Evolutionary conservation across 2,888 invertebrate species (phyloP).

Genomic region (Dioctria linearis): DNA sequence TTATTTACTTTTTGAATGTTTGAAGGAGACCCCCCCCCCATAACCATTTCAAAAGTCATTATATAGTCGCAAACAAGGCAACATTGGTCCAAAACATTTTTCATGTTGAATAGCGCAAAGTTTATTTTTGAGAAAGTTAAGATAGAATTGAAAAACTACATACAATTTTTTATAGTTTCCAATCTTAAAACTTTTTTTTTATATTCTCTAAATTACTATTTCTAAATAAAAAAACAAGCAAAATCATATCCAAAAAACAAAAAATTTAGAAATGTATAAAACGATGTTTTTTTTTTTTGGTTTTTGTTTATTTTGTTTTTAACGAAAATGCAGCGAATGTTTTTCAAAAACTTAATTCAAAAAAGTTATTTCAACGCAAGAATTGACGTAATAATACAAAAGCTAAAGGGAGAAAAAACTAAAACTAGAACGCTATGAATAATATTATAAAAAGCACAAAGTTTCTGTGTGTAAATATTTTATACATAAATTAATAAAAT

Average conservation of each 20-base stretch:
- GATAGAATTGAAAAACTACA: no score
- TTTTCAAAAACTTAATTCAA: not conserved
- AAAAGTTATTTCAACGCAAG: conserved; percentile 18
- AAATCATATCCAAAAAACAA: not conserved
- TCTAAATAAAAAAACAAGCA: not conserved
- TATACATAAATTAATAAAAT: not conserved
- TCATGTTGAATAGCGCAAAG: not conserved
- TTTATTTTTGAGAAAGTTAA: not conserved
- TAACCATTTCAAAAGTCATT: no score
- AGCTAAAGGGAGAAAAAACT: conserved; percentile 1
- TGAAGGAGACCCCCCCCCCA: no score
- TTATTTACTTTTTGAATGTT: no score
- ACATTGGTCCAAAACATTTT: not conserved
- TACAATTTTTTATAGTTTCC: no score
- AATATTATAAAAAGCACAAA: conserved; percentile 25
- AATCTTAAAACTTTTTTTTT: no score
- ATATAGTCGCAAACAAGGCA: no score
- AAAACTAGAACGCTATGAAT: conserved; percentile 14
- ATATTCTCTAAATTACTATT: no score
- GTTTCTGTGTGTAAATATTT: conserved; percentile 27
- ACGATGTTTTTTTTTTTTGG: not conserved
- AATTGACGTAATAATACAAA: not conserved
- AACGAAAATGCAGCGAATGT: not conserved
- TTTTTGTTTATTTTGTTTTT: no score
- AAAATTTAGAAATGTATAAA: not conserved